Evolutionary conservation across 2,888 invertebrate species (phyloP).

Genomic region (Pterobdella sp.): DNA sequence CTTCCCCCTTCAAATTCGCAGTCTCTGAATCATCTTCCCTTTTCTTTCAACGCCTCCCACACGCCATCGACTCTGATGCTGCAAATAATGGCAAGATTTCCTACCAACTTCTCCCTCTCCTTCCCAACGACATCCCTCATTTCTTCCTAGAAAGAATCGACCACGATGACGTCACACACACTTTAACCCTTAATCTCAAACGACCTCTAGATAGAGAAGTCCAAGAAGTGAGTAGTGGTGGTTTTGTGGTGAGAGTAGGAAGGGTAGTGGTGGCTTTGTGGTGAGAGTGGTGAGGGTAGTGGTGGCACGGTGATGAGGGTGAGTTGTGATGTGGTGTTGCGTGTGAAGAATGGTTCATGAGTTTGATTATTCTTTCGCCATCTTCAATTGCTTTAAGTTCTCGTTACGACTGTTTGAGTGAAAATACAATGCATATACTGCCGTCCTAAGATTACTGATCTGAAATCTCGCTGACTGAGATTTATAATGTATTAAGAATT

Average conservation of each 20-base stretch:
- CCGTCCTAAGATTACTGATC: no score
- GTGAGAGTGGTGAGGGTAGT: background rate
- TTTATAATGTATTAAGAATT: no score
- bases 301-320: background rate
- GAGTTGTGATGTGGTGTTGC: background rate
- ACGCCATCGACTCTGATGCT: conserved; percentile 12
- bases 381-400: no score
- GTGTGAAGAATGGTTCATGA: no score
- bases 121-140: background rate
- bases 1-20: background rate
- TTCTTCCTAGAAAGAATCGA: conserved; percentile 7
- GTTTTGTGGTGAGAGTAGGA: background rate
- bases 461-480: no score
- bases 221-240: background rate
- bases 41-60: conserved; percentile 1
- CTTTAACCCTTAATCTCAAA: background rate
- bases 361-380: background rate
- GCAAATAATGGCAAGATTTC: conserved; percentile 16
- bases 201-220: conserved; percentile 17
- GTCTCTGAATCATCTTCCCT: background rate
- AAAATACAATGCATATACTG: no score
- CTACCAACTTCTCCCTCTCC: conserved; percentile 6
- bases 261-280: background rate
- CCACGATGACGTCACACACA: conserved; percentile 20
- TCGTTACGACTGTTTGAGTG: no score